phyloP scores from a whole-genome alignment of 2,797 vertebrate genomes.

The Lepus oiostolus region DNA sequence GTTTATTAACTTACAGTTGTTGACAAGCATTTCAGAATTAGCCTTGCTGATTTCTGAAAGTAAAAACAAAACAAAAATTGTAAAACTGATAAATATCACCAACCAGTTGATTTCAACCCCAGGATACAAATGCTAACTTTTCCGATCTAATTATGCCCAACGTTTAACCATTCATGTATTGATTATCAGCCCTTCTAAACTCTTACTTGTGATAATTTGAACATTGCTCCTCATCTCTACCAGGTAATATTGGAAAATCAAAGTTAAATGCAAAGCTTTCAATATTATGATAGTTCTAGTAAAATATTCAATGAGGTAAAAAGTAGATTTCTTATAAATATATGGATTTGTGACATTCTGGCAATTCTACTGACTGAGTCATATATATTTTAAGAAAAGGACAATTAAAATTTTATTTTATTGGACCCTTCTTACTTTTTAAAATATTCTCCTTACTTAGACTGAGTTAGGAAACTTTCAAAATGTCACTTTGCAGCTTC shows the following conservation, averaged over 20 bases:
- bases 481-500: constrained; percentile 24
- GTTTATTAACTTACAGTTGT: constrained; percentile 70
- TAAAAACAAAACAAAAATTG: not conserved
- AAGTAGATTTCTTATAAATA: not conserved
- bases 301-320: constrained; percentile 21
- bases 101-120: not conserved
- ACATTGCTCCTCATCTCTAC: not conserved
- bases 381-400: not conserved
- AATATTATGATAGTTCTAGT: not conserved
- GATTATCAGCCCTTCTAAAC: not conserved
- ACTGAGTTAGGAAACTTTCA: constrained; percentile 24
- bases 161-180: not conserved
- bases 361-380: constrained; percentile 3
- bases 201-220: not conserved
- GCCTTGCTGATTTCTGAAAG: constrained; percentile 71
- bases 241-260: not conserved
- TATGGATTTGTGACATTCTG: not conserved
- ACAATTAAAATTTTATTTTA: constrained; percentile 24
- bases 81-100: not conserved
- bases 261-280: not conserved
- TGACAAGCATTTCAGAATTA: constrained; percentile 59
- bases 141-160: not conserved
- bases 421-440: not conserved
- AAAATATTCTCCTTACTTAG: not conserved
- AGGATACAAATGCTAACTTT: not conserved